A percentile compares a stretch with the other conserved stretches of the same genome.
Evolutionary conservation across 2,888 invertebrate genomes (phyloP).

Genomic region (Tipula helvola): DNA sequence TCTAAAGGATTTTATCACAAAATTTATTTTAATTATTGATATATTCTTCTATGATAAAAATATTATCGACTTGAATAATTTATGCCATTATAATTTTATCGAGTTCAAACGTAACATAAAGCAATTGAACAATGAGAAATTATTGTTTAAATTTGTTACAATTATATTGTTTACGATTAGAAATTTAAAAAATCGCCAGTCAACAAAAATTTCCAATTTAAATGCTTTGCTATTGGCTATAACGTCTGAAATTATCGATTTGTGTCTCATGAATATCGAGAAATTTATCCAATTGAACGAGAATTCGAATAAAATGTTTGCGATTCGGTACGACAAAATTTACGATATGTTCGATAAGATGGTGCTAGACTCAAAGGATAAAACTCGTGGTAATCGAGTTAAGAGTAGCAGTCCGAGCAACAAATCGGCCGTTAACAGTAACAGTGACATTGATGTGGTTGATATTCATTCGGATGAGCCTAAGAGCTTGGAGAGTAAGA

Average conservation of each 20-base stretch:
- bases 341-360: not conserved
- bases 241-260: slow-evolving; percentile 43
- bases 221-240: slow-evolving; percentile 77
- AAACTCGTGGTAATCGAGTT: not conserved
- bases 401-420: not conserved
- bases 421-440: not conserved
- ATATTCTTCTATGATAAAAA: slow-evolving; percentile 41
- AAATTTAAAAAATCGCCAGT: slow-evolving; percentile 58
- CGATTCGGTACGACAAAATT: not conserved
- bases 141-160: slow-evolving; percentile 59
- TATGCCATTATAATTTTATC: slow-evolving; percentile 56
- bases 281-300: slow-evolving; percentile 23
- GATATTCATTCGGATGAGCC: not conserved
- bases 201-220: slow-evolving; percentile 67
- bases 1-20: slow-evolving; percentile 39
- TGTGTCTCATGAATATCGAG: slow-evolving; percentile 38
- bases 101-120: slow-evolving; percentile 44
- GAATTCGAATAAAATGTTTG: slow-evolving; percentile 19
- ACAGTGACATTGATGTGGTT: not conserved
- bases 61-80: slow-evolving; percentile 48
- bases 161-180: slow-evolving; percentile 71
- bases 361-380: not conserved
- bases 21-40: slow-evolving; percentile 37
- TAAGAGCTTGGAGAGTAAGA: not conserved
- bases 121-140: not conserved